Evolutionary conservation across 2,797 vertebrate genomes (phyloP).

Genomic region (Ctenopoma kingsleyae): DNA sequence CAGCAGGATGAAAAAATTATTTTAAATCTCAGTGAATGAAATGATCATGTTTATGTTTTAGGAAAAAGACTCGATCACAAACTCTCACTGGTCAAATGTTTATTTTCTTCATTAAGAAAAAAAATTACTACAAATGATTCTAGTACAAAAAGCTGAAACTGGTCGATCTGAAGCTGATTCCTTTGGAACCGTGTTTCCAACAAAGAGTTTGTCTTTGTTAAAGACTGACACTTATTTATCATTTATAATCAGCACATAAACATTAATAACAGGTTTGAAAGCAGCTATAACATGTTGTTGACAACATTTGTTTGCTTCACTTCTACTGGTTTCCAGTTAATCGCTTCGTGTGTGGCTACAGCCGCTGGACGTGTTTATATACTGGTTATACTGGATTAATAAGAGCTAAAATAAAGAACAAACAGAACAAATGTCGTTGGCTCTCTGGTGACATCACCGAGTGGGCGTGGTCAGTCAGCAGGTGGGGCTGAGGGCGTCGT

Average conservation of each 20-base stretch:
- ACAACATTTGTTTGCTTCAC: no score
- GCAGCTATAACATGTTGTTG: no score
- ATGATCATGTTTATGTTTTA: no score
- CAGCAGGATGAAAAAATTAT: no score
- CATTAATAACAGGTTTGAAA: not conserved
- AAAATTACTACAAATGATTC: not conserved
- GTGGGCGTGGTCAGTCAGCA: constrained; percentile 62
- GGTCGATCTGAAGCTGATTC: constrained; percentile 30
- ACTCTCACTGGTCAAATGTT: not conserved
- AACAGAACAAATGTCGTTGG: not conserved
- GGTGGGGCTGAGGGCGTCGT: constrained; percentile 90
- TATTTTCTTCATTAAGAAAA: constrained; percentile 8
- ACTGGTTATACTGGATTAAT: not conserved
- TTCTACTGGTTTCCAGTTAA: no score
- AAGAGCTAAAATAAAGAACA: not conserved
- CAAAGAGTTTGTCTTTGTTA: constrained; percentile 43
- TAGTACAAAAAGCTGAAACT: constrained; percentile 30
- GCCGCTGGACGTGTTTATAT: not conserved
- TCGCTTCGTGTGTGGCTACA: no score
- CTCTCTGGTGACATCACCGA: constrained; percentile 20
- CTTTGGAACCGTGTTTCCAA: constrained; percentile 58
- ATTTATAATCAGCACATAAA: not conserved
- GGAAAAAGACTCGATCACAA: not conserved
- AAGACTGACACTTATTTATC: not conserved
- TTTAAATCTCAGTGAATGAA: no score